phyloP scores from a whole-genome alignment of 2,113 vertebrate species.

The Hystrix cristata region DNA sequence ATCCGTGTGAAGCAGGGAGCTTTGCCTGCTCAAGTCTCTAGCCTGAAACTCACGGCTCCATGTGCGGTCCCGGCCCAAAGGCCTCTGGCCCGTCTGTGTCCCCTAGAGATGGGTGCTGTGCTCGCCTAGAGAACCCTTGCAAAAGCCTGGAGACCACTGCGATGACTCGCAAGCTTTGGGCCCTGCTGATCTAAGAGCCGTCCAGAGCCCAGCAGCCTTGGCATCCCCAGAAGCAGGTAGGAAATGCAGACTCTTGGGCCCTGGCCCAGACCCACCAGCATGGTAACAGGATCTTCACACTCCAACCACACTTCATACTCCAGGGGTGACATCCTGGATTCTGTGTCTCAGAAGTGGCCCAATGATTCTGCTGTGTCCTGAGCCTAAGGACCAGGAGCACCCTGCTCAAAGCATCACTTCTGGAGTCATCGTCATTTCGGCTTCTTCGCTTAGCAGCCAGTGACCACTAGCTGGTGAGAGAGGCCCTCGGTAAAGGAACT shows the following conservation, averaged over 20 bases:
- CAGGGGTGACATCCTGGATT: not conserved
- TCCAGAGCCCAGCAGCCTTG: not conserved
- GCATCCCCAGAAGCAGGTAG: not conserved
- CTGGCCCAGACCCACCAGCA: not conserved
- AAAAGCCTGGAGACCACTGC: not conserved
- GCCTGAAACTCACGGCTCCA: not conserved
- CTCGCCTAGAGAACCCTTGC: not conserved
- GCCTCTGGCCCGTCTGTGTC: not conserved
- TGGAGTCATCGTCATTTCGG: no score
- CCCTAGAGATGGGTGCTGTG: not conserved
- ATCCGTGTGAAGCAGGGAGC: not conserved
- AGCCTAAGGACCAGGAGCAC: not conserved
- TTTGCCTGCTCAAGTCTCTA: fast-evolving
- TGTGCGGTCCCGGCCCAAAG: fast-evolving
- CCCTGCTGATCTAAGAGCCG: not conserved
- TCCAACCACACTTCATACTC: not conserved
- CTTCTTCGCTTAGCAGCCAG: not conserved
- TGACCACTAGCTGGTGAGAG: not conserved
- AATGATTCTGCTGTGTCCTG: not conserved
- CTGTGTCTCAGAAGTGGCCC: not conserved
- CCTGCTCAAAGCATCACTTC: not conserved
- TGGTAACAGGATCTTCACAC: not conserved
- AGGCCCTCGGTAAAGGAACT: not conserved
- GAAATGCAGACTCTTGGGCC: not conserved
- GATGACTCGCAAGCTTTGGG: not conserved